These are phyloP conservation scores for Cynopterus sphinx DNA, from an alignment of 2,797 vertebrate genomes.

Conservation along the genomic window DNA sequence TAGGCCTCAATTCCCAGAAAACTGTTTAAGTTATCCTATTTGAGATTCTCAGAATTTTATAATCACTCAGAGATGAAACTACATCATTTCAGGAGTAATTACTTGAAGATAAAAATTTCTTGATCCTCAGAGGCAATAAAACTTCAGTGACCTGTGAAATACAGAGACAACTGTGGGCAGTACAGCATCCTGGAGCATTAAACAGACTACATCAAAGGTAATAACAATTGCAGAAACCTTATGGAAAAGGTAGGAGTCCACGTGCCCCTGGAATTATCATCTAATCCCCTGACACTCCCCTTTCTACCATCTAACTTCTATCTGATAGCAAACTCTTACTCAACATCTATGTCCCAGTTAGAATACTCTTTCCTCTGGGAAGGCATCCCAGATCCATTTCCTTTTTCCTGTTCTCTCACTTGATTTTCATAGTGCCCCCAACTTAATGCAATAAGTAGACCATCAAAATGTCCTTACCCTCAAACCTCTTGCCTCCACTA, in stretches of 20 bases:
- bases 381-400: neutral
- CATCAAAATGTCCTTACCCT: neutral
- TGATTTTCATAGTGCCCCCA: neutral
- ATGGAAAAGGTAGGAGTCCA: neutral
- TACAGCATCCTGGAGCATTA: neutral
- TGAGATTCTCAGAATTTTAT: conserved; percentile 9
- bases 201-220: neutral
- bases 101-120: conserved; percentile 48
- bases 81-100: conserved; percentile 63
- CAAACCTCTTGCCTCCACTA: neutral
- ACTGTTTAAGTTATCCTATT: conserved; percentile 7
- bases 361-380: neutral
- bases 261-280: neutral
- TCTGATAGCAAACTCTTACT: conserved; percentile 42
- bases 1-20: conserved; percentile 35
- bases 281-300: neutral
- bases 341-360: neutral
- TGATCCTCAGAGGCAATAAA: conserved; percentile 58
- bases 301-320: neutral
- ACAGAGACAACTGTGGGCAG: conserved; percentile 32
- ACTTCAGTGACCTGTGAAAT: conserved; percentile 56
- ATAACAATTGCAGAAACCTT: neutral
- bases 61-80: conserved; percentile 65
- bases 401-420: neutral
- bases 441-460: neutral